Percentiles rank a stretch among this genome's conserved stretches.
Evolutionary conservation across 2,888 invertebrate genomes (phyloP).

Genomic region (Tachina fera): DNA sequence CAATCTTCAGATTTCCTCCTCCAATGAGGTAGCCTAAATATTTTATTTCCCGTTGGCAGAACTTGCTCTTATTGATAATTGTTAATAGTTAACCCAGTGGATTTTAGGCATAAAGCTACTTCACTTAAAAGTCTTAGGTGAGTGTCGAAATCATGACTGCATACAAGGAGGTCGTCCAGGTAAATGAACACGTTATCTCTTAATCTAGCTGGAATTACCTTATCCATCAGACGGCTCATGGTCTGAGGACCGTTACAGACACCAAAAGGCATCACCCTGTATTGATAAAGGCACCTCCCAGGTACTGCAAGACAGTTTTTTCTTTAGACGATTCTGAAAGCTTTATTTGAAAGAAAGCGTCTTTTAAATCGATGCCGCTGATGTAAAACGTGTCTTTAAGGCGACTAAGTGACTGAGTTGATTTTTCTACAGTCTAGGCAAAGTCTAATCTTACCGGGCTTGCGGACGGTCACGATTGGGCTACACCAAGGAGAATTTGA

Average conservation of each 20-base stretch:
- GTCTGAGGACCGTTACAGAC: constrained; percentile 67
- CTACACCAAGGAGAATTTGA: neutral
- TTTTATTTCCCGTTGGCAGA: neutral
- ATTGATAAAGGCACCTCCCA: constrained; percentile 61
- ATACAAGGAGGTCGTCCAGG: constrained; percentile 20
- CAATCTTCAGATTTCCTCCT: constrained; percentile 5
- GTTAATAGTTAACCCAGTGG: too few relatives aligned
- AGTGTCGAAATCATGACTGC: constrained; percentile 11
- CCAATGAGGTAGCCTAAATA: neutral
- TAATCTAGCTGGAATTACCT: neutral
- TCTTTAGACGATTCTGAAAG: constrained; percentile 37
- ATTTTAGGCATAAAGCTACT: too few relatives aligned
- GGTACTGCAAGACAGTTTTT: constrained; percentile 71
- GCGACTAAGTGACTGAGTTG: too few relatives aligned
- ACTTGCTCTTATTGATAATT: too few relatives aligned
- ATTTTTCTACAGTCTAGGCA: too few relatives aligned
- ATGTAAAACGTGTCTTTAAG: too few relatives aligned
- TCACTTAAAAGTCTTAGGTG: neutral
- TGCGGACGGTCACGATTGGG: neutral
- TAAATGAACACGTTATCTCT: constrained; percentile 19
- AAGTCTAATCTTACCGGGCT: too few relatives aligned
- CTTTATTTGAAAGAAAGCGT: constrained; percentile 31
- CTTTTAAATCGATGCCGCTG: constrained; percentile 30
- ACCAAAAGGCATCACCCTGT: constrained; percentile 52
- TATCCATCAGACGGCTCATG: constrained; percentile 38